Percentiles rank a stretch among this genome's conserved stretches.
These are phyloP conservation scores for Trachops cirrhosus DNA, from an alignment of 2,797 vertebrate genomes.

Conservation along the genomic window DNA sequence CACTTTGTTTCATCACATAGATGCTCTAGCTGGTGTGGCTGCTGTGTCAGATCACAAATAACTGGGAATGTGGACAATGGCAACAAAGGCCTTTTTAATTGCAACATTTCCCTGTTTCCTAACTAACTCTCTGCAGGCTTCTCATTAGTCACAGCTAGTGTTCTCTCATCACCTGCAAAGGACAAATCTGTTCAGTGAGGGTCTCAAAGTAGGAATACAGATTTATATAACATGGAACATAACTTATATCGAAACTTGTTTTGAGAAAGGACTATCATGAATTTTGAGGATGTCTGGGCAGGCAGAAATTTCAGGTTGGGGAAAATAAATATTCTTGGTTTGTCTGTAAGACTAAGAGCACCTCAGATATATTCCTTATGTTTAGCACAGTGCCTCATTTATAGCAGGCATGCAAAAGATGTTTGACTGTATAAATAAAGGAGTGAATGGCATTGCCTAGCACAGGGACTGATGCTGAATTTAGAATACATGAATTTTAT, in stretches of 20 bases:
- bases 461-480: background rate
- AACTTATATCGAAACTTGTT: background rate
- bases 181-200: background rate
- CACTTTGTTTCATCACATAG: background rate
- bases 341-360: background rate
- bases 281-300: background rate
- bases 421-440: background rate
- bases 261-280: constrained; percentile 3
- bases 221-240: background rate
- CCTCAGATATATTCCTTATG: background rate
- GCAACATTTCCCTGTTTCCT: background rate
- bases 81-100: background rate
- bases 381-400: background rate
- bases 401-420: background rate
- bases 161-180: background rate
- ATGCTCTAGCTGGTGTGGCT: background rate
- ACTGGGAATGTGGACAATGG: background rate
- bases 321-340: background rate
- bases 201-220: background rate
- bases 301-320: background rate
- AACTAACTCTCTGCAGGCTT: background rate
- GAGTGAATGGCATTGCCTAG: background rate
- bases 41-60: background rate
- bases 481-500: background rate
- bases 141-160: background rate